Evolutionary conservation across 2,797 vertebrate species (phyloP), one percentile per base, ranked within the genome.

Genomic region (Myotis vivesi): DNA sequence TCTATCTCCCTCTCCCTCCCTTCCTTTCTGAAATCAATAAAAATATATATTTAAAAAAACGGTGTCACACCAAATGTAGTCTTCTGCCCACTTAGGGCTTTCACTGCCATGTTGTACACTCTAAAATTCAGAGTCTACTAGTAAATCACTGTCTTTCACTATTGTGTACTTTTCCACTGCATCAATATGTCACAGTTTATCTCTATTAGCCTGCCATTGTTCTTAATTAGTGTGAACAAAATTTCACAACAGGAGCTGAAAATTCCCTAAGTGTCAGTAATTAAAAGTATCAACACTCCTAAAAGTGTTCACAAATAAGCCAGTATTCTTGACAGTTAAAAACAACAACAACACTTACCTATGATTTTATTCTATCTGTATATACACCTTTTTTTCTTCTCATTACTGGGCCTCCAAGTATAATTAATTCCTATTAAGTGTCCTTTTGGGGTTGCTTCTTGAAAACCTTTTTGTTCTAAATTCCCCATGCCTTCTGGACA

Each of bases 231-330:
- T 36, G 13, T 75, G 49, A 91, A 82, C 15, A 84, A 66, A 89
- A 76, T 76, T 33, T 87, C 71, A 44, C 84, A 94, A 96, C 85
- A 80, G 73, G 41, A 91, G 25, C 41, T 91, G 73, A 55, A 95
- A 82, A 92, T 66, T 69, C 23, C 83, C 73, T 69, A 77, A 57
- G 46, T 92, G n/a, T 83, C 69, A 84, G 72, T 71, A 66, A 93
- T 44, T 73, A 83, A 92, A 92, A 87, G 57, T 64, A 92, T 30
- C 36, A 87, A 41, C 23, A 83, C 8, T 75, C 8, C 23, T 59
- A 49, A 36, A 92, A 87, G 49, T 76, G 66, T 91, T 94, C 87
- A 62, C 41, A 87, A 79, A 6, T 75, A 75, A 91, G 49, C 6
- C 30, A 86, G 38, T 82, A 75, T 64, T 88, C 69, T 81, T 77